Evolutionary conservation across 2,888 invertebrate species (phyloP).

Genomic region (Baccha elongata): DNA sequence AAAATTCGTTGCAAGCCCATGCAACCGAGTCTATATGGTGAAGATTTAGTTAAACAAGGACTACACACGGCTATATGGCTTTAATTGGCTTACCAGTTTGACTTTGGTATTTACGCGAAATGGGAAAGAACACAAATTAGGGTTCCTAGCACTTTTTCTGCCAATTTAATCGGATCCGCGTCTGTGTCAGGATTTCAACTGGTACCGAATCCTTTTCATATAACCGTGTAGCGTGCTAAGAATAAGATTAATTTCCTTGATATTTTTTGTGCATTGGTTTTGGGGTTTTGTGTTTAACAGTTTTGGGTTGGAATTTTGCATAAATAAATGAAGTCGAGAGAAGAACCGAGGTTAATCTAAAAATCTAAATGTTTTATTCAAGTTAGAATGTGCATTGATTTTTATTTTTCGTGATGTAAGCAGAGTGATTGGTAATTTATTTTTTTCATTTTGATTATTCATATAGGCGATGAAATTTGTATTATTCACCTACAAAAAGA

Average conservation of each 20-base stretch:
- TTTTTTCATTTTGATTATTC: too few species aligned
- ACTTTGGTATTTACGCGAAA: slow-evolving; percentile 65
- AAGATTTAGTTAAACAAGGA: slow-evolving; percentile 45
- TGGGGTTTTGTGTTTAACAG: slow-evolving; percentile 47
- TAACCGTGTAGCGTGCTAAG: slow-evolving; percentile 69
- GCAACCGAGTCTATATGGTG: slow-evolving; percentile 40
- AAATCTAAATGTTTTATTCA: slow-evolving; percentile 58
- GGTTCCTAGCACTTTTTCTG: slow-evolving; percentile 74
- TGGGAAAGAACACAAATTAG: slow-evolving; percentile 70
- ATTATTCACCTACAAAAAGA: too few species aligned
- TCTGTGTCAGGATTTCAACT: slow-evolving; percentile 70
- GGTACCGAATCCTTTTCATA: slow-evolving; percentile 59
- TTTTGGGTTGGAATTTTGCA: slow-evolving; percentile 26
- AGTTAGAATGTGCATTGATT: not conserved
- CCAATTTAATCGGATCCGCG: slow-evolving; percentile 72
- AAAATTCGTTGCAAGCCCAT: slow-evolving; percentile 57
- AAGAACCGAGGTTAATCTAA: slow-evolving; percentile 44
- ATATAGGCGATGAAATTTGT: too few species aligned
- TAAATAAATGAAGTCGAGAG: not conserved
- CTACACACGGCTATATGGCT: slow-evolving; percentile 17
- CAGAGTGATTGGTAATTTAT: too few species aligned
- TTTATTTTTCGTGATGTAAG: slow-evolving; percentile 1
- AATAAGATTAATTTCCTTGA: slow-evolving; percentile 71
- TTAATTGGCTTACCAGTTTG: slow-evolving; percentile 65
- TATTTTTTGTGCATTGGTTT: slow-evolving; percentile 58